Percentiles rank a stretch among this genome's conserved stretches.
phyloP scores from a whole-genome alignment of 2,888 invertebrate genomes.

The Lithophane leautieri region DNA sequence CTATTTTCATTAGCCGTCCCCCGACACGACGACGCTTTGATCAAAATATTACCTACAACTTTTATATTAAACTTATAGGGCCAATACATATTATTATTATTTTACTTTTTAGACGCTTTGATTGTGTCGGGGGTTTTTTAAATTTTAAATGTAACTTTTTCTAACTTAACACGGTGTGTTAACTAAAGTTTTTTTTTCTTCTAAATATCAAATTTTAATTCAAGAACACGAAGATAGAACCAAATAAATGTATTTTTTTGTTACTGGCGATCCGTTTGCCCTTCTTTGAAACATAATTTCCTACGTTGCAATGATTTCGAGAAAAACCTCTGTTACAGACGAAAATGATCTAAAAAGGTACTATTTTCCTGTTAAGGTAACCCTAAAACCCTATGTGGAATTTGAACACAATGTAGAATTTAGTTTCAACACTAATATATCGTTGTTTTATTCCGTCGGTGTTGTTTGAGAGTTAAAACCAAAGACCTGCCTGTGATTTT shows the following conservation, averaged over 20 bases:
- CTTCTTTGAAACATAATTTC: neutral
- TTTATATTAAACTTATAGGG: no score
- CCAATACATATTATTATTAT: no score
- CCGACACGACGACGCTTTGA: no score
- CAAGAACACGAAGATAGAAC: no score
- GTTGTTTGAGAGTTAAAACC: constrained; percentile 42
- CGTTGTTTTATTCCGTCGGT: constrained; percentile 30
- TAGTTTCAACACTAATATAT: constrained; percentile 28
- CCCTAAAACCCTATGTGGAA: constrained; percentile 11
- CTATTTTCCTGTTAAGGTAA: neutral
- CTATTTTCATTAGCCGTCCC: no score
- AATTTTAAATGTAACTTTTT: no score
- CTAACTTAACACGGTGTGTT: no score
- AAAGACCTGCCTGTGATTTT: constrained; percentile 60
- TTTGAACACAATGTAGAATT: constrained; percentile 26
- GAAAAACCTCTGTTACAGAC: neutral
- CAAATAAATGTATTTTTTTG: no score
- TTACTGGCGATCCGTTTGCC: no score
- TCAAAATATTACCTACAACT: no score
- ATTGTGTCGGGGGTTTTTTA: no score
- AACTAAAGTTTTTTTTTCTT: neutral
- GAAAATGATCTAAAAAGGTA: neutral
- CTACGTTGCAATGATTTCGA: neutral
- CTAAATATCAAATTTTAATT: neutral
- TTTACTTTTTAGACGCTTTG: no score